phyloP scores from a whole-genome alignment of 2,797 vertebrate species.

The Crenichthys baileyi region DNA sequence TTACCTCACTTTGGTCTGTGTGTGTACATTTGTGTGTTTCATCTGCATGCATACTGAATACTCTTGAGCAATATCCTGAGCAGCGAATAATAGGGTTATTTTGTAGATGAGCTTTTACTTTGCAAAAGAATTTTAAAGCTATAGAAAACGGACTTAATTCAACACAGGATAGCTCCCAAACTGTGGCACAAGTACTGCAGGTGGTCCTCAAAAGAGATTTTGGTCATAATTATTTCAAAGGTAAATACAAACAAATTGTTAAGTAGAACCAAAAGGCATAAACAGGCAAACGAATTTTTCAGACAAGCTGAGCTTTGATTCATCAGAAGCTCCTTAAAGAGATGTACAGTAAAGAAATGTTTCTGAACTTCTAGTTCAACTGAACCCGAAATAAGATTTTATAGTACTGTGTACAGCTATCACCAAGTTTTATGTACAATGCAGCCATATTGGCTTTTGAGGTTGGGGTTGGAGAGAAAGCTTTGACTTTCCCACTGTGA shows the following conservation, averaged over 20 bases:
- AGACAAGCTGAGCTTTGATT: no score
- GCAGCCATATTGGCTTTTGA: no score
- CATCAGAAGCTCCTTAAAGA: no score
- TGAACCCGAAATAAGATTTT: no score
- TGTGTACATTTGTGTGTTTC: not conserved
- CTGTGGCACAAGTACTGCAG: not conserved
- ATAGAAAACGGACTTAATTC: not conserved
- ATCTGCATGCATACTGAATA: not conserved
- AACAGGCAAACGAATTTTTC: no score
- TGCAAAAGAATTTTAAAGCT: not conserved
- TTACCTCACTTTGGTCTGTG: not conserved
- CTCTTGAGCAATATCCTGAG: not conserved
- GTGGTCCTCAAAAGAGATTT: not conserved
- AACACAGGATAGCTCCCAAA: not conserved
- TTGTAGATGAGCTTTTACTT: not conserved
- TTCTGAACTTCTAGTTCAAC: no score
- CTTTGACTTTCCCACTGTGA: no score
- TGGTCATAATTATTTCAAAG: not conserved
- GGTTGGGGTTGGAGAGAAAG: no score
- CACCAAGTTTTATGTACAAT: no score
- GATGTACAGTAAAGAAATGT: no score
- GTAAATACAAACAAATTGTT: not conserved
- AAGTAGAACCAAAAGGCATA: no score
- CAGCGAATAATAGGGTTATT: not conserved
- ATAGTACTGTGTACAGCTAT: no score